phyloP scores from a whole-genome alignment of 2,888 invertebrate species.

The Thelaira solivaga region DNA sequence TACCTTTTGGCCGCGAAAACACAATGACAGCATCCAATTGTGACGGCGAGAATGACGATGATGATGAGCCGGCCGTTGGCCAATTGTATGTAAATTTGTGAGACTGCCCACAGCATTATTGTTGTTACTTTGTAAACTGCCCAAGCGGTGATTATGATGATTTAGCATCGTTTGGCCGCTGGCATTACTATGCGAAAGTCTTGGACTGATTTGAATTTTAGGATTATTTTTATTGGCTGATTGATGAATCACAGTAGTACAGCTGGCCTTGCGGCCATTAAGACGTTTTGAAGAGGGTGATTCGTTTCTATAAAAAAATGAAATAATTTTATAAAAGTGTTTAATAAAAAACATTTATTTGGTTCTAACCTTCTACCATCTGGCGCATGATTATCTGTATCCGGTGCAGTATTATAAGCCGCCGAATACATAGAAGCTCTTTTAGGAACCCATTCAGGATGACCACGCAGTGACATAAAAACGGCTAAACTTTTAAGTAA shows the following conservation, averaged over 20 bases:
- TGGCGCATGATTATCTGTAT: conserved; percentile 70
- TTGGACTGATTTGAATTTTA: conserved; percentile 53
- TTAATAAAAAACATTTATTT: too few species aligned
- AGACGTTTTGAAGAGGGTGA: conserved; percentile 69
- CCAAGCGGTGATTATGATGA: conserved; percentile 44
- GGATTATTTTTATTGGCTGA: conserved; percentile 44
- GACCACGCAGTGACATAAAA: conserved; percentile 77
- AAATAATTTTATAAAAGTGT: neutral
- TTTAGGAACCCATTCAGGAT: conserved; percentile 75
- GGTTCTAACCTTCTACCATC: conserved; percentile 71
- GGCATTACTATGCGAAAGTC: conserved; percentile 53
- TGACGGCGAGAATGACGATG: conserved; percentile 45
- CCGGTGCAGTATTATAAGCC: conserved; percentile 75
- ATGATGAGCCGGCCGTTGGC: conserved; percentile 45
- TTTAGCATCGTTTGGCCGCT: conserved; percentile 35
- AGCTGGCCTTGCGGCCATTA: conserved; percentile 58
- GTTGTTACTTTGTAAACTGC: conserved; percentile 53
- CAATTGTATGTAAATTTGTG: conserved; percentile 34
- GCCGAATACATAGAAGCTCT: conserved; percentile 76
- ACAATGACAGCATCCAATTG: conserved; percentile 69
- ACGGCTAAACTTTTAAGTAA: conserved; percentile 77
- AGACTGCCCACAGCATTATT: conserved; percentile 58
- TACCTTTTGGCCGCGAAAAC: conserved; percentile 77
- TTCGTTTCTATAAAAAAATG: conserved; percentile 64
- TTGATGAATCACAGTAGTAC: conserved; percentile 57